phyloP scores from a whole-genome alignment of 2,797 vertebrate genomes.

The Mormyrops boulengeri region DNA sequence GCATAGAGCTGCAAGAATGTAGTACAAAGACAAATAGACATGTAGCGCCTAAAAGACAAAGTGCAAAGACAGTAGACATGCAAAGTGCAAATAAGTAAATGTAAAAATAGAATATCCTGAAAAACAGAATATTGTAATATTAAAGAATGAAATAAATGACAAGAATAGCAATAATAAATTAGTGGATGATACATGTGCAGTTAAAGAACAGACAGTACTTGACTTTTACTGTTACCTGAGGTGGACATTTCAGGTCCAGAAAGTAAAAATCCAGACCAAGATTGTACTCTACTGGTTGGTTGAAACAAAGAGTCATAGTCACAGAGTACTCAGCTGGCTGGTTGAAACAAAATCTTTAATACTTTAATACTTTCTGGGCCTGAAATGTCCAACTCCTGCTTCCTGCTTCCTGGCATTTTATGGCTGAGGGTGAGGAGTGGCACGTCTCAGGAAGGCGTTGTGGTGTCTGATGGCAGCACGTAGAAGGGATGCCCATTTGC shows the following conservation, averaged over 20 bases:
- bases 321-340: not conserved
- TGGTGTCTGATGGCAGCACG: not conserved
- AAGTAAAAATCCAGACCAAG: not conserved
- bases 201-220: not conserved
- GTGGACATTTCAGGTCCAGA: not conserved
- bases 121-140: not conserved
- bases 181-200: not conserved
- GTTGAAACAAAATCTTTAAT: not conserved
- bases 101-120: not conserved
- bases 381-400: not conserved
- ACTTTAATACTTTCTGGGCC: not conserved
- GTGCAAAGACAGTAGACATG: not conserved
- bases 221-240: not conserved
- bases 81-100: not conserved
- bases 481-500: not conserved
- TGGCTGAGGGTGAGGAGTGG: not conserved
- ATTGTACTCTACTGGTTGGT: not conserved
- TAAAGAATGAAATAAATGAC: not conserved
- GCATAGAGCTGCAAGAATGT: not conserved
- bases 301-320: not conserved
- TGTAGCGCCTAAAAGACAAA: not conserved
- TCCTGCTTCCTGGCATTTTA: not conserved
- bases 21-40: not conserved
- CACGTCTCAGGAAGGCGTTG: not conserved
- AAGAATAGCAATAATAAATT: not conserved